A percentile compares a stretch with the other conserved stretches of the same genome.
These are phyloP conservation scores for Neodon shergylaensis DNA, from an alignment of 2,113 vertebrate genomes.

Conservation along the genomic window DNA sequence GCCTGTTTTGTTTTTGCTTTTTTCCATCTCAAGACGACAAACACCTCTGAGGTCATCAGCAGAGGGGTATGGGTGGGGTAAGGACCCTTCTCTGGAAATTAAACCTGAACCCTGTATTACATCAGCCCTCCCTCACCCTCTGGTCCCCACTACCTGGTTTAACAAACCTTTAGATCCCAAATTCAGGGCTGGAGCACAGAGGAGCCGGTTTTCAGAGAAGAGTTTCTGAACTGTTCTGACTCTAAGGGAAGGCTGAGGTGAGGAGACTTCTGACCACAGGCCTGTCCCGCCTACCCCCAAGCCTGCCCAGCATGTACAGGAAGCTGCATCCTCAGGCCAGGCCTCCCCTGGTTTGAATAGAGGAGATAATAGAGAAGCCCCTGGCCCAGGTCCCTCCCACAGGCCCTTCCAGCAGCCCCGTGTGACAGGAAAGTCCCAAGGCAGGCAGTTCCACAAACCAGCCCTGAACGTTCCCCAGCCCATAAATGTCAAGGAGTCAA, in stretches of 20 bases:
- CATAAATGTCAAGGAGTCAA: not conserved
- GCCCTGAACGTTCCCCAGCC: not conserved
- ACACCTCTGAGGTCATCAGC: not conserved
- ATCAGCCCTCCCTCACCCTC: not conserved
- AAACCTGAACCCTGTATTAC: not conserved
- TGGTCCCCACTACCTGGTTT: not conserved
- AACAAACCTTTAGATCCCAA: not conserved
- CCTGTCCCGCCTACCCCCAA: not conserved
- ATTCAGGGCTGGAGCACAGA: not conserved
- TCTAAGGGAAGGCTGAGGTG: accelerated
- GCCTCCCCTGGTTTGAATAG: not conserved
- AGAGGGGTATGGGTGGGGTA: not conserved
- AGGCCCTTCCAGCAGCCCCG: not conserved
- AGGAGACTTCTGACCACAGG: not conserved
- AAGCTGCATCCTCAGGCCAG: not conserved
- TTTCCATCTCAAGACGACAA: not conserved
- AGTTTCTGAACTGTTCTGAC: not conserved
- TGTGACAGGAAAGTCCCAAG: not conserved
- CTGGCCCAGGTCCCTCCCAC: not conserved
- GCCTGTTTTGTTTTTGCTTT: not conserved
- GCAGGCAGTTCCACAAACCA: not conserved
- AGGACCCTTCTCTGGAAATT: not conserved
- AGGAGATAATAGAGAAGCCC: not conserved
- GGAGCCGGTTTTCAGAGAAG: not conserved
- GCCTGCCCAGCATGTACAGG: not conserved